These are phyloP conservation scores for Xanthia togata DNA, from an alignment of 2,888 invertebrate genomes.

Conservation along the genomic window DNA sequence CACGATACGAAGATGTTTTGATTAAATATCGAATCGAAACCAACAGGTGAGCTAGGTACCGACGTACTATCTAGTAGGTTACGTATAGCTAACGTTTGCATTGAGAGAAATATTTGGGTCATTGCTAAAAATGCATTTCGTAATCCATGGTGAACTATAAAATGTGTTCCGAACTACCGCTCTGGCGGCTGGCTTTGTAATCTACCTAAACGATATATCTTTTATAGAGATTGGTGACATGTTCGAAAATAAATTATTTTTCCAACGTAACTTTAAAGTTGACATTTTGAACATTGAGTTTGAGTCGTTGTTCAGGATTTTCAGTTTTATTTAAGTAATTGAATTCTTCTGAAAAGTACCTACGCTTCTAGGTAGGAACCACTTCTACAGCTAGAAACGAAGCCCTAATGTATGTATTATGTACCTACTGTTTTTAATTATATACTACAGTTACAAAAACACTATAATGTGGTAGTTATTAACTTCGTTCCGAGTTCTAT, in stretches of 20 bases:
- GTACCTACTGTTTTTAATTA: not conserved
- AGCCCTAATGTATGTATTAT: not conserved
- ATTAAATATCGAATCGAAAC: constrained; percentile 20
- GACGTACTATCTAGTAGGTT: not conserved
- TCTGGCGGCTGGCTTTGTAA: constrained; percentile 12
- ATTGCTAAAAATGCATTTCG: constrained; percentile 28
- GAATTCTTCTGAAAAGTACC: not conserved
- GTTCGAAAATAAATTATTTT: constrained; percentile 12
- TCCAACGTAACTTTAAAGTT: not conserved
- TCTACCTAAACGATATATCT: constrained; percentile 16
- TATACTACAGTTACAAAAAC: not conserved
- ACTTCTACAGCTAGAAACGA: not conserved
- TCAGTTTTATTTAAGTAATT: not conserved
- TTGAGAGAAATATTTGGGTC: constrained; percentile 38
- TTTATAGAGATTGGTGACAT: not conserved
- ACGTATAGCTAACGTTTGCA: not conserved
- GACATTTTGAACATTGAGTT: not conserved
- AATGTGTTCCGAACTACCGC: constrained; percentile 11
- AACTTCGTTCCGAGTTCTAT: not conserved
- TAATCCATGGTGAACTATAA: constrained; percentile 21
- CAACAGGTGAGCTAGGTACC: not conserved
- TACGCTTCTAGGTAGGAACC: not conserved
- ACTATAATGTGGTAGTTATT: not conserved
- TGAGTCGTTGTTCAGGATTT: not conserved
- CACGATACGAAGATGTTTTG: constrained; percentile 6